Conservation (phyloP, 1,140 invertebrate species). For the Drosophila fuyamai region DNA sequence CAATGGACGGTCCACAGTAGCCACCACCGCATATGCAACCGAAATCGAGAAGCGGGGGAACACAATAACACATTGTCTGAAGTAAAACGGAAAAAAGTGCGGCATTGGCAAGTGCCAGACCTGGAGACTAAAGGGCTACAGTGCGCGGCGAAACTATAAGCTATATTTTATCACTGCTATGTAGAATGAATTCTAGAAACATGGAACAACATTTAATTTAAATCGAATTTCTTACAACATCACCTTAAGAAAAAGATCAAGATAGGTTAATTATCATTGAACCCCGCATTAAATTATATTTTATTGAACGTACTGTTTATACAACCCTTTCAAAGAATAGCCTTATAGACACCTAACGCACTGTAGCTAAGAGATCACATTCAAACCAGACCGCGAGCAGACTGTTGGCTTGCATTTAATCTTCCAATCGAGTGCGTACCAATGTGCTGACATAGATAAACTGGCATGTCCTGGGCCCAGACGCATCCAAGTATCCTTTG, state of each 20-base stretch:
- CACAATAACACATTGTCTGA: conserved; percentile 73
- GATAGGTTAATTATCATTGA: too few species aligned
- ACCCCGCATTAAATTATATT: too few species aligned
- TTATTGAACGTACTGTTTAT: too few species aligned
- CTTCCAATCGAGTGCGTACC: conserved; percentile 81
- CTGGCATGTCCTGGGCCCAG: conserved; percentile 64
- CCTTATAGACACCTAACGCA: conserved; percentile 4
- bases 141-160: conserved; percentile 24
- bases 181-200: too few species aligned
- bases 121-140: conserved; percentile 9
- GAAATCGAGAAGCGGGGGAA: conserved; percentile 29
- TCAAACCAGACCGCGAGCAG: conserved; percentile 26
- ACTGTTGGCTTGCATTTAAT: conserved; percentile 71
- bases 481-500: conserved; percentile 41
- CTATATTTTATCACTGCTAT: too few species aligned
- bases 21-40: conserved; percentile 49
- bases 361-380: conserved; percentile 24
- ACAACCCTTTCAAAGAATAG: neutral
- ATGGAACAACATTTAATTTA: too few species aligned
- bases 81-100: conserved; percentile 34
- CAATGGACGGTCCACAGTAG: conserved; percentile 57
- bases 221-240: too few species aligned
- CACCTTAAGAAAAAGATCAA: too few species aligned
- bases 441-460: conserved; percentile 79
- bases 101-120: conserved; percentile 34